These are phyloP conservation scores for Drosophila rufa DNA, from an alignment of 1,140 invertebrate species.

Conservation along the genomic window DNA sequence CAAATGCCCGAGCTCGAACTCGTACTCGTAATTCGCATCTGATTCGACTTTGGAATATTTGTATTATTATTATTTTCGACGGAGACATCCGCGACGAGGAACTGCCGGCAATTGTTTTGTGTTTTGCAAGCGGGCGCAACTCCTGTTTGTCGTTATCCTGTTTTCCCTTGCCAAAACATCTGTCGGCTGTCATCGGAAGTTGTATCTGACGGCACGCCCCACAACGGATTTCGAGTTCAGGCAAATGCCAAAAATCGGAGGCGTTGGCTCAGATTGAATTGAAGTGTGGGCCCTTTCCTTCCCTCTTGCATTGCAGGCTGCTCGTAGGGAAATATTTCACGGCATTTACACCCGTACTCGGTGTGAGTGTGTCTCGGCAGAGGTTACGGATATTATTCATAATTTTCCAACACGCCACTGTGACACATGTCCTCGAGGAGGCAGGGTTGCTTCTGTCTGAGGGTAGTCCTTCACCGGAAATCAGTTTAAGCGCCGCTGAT, in stretches of 20 bases:
- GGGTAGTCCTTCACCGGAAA: constrained; percentile 66
- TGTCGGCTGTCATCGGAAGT: constrained; percentile 82
- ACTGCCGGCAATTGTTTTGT: constrained; percentile 75
- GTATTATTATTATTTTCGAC: constrained; percentile 29
- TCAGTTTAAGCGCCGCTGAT: constrained; percentile 18
- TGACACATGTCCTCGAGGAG: constrained; percentile 49
- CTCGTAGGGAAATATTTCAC: constrained; percentile 40
- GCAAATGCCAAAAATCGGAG: constrained; percentile 12
- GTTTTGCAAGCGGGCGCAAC: constrained; percentile 77
- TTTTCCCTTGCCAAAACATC: constrained; percentile 62
- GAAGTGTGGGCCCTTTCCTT: constrained; percentile 46
- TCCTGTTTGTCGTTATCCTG: constrained; percentile 37
- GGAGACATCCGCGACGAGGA: constrained; percentile 69
- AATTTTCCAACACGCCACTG: constrained; percentile 72
- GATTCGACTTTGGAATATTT: constrained; percentile 32
- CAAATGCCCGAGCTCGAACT: constrained; percentile 21
- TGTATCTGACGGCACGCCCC: constrained; percentile 81
- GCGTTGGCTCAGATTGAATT: constrained; percentile 33
- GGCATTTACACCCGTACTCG: constrained; percentile 3
- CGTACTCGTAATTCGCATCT: constrained; percentile 36
- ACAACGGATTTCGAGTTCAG: constrained; percentile 35
- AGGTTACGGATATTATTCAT: constrained; percentile 84
- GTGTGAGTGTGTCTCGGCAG: constrained; percentile 36
- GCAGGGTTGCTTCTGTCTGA: constrained; percentile 36
- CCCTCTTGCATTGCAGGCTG: constrained; percentile 72